Base-by-base conservation (phyloP, 2,797 vertebrate species). In the Lutjanus campechanus region DNA sequence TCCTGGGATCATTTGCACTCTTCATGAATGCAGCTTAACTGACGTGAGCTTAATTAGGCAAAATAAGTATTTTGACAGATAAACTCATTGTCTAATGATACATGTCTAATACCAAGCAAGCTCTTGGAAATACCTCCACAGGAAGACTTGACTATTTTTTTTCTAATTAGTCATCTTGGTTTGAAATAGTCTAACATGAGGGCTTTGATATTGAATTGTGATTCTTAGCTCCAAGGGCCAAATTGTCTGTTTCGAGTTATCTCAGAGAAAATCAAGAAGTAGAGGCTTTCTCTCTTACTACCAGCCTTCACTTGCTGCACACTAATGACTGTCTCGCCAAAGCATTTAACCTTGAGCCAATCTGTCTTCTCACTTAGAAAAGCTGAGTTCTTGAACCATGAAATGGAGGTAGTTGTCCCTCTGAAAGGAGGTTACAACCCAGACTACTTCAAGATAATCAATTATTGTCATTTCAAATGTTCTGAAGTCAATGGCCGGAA, bases 301-400 rank as follows among this genome's bases (percentile, higher is more conserved):
- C 68, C 60, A 84, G 82, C 80, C 73, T 85, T 80, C 85, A 76
- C 91, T 89, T 82, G 83, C 91, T 91, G 87, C 90, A 92, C 91
- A 92, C 90, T 93, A 95, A 95, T 94, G 89, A 94, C 79, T 83
- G 88, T 87, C 89, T 87, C 72, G 84, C 89, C 84, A 75, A 86
- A 91, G 80, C 92, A 75, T 93, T 95, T 94, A 93, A 94, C 93
- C 94, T 93, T 92, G 84, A 93, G 88, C 90, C 88, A 88, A 91
- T 92, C 88, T 91, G 91, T 92, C 91, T 89, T 89, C 84, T 87
- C 86, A 85, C 86, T 90, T 82, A 91, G 87, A 91, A 91, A 93
- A 90, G 76, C 79, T 59, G 79, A 88, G 83, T 81, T 89, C 82
- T 89, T 93, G 90, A 94, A 93, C 93, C 92, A 90, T 94, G 91